phyloP scores from a whole-genome alignment of 1,140 invertebrate species.

The Lethocerus indicus region DNA sequence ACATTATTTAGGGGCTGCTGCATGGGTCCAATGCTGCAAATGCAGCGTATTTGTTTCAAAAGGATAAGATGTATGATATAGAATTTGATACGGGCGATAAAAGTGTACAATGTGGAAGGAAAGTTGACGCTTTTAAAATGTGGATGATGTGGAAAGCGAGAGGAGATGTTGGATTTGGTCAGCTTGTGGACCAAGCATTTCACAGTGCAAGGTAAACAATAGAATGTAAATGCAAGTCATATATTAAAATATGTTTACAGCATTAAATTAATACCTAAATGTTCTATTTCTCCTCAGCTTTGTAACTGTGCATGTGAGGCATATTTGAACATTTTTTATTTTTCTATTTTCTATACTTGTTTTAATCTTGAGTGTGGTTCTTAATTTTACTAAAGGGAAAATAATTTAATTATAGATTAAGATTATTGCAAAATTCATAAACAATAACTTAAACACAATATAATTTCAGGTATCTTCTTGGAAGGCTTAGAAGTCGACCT shows the following conservation, averaged over 20 bases:
- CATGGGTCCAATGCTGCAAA: constrained; percentile 56
- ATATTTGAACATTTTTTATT: too few relatives aligned
- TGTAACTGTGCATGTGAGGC: too few relatives aligned
- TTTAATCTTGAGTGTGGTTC: too few relatives aligned
- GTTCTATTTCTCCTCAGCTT: too few relatives aligned
- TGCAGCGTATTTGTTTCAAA: constrained; percentile 78
- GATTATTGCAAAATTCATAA: too few relatives aligned
- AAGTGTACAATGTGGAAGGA: constrained; percentile 82
- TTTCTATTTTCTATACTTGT: too few relatives aligned
- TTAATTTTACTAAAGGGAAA: too few relatives aligned
- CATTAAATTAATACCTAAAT: too few relatives aligned
- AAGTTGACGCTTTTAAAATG: constrained; percentile 82
- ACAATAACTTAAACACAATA: too few relatives aligned
- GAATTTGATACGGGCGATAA: constrained; percentile 85
- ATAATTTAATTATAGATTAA: too few relatives aligned
- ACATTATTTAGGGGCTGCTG: constrained; percentile 30
- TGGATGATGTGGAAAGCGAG: constrained; percentile 85
- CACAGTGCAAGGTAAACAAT: constrained; percentile 29
- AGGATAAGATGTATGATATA: constrained; percentile 85
- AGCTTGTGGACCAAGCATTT: constrained; percentile 44
- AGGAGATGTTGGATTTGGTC: constrained; percentile 37
- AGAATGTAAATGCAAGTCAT: too few relatives aligned
- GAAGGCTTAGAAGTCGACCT: constrained; percentile 26
- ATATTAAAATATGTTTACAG: too few relatives aligned
- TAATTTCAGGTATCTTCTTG: constrained; percentile 29